Base-by-base conservation (phyloP, 2,797 vertebrate species). In the Ptychadena robeensis region DNA sequence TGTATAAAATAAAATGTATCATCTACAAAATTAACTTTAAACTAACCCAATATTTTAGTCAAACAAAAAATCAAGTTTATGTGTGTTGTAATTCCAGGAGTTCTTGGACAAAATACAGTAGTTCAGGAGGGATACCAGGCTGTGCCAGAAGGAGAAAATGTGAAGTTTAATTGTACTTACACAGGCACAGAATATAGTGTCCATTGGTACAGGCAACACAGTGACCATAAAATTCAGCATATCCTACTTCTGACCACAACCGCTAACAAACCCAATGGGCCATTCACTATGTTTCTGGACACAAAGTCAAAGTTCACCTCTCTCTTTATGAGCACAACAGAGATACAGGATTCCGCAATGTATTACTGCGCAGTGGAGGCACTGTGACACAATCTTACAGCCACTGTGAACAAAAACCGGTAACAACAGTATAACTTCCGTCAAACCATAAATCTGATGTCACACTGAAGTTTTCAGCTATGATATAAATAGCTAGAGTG, bases 321-420 rank as follows among this genome's bases (percentile, higher is more conserved):
- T 44, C 66, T 82, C 2, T 71, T 64, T 18, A 9, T 70, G 31
- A 65, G 76, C 14, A 22, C 2, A 1, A 28, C 66, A 44, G 34
- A 53, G 28, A 27, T 64, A 37, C 73, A 64, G 77, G 77, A 84
- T 53, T 74, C 82, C 8, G 76, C 76, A 35, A 48, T 79, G 35
- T 84, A 79, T 59, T 79, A 61, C 35, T 84, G 82, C 80, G 82
- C 82, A 38, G 10, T 84, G 61, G 35, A 3, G 25, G 82, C 82
- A 84, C 82, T 67, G 70, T 69, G 73, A 61, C 18, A 68, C 31
- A 82, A 2, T 10, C 48, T 6, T 32, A 48, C 34, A 27, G 14
- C 1, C n/a, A 18, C 28, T 2, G 6, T 10, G 35, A 69, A 64
- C 79, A 81, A 81, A 5, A 73, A 61, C 59, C 27, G 10, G n/a